phyloP scores from a whole-genome alignment of 1,140 invertebrate genomes.

The Brachionus plicatilis region DNA sequence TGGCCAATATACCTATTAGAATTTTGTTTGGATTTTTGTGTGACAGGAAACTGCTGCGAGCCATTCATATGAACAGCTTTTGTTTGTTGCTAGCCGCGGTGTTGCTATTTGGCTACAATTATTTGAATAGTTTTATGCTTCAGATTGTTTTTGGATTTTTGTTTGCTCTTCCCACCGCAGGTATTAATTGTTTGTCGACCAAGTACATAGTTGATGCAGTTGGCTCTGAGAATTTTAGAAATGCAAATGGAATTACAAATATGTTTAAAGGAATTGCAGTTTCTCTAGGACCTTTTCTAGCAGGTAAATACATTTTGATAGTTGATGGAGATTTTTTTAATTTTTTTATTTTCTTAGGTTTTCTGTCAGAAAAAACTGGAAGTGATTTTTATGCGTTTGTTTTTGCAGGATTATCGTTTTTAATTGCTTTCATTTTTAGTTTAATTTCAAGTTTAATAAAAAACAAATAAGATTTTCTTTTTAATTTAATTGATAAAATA shows the following conservation, averaged over 20 bases:
- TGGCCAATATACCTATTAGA: conserved; percentile 60
- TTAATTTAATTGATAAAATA: no score
- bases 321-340: background rate
- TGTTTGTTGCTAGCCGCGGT: background rate
- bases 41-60: conserved; percentile 58
- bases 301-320: background rate
- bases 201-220: background rate
- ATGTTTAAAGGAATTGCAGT: background rate
- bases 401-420: background rate
- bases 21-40: conserved; percentile 50
- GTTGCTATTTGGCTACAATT: background rate
- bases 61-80: conserved; percentile 26
- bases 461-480: background rate
- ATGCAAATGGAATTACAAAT: background rate
- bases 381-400: background rate
- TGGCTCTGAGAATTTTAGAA: background rate
- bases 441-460: background rate
- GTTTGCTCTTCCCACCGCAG: background rate
- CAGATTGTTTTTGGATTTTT: background rate
- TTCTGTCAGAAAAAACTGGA: background rate
- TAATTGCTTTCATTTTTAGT: background rate
- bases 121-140: background rate
- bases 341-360: background rate
- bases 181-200: background rate
- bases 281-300: background rate